phyloP scores from a whole-genome alignment of 2,113 vertebrate species.

The Ranitomeya imitator region DNA sequence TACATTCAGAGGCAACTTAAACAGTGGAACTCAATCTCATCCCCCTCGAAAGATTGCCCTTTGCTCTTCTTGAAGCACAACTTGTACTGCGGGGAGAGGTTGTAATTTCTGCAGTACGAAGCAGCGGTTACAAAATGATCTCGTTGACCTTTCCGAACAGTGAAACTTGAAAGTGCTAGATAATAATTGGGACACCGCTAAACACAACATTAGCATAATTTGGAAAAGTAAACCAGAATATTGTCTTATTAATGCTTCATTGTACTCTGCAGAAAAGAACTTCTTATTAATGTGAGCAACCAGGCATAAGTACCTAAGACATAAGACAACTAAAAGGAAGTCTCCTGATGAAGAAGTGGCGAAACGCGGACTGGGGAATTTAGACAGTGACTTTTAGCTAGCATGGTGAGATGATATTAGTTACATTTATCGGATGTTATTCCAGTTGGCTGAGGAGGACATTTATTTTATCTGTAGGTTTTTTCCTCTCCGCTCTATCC shows the following conservation, averaged over 20 bases:
- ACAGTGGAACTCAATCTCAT: not conserved
- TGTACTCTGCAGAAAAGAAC: not conserved
- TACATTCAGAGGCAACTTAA: slow-evolving; percentile 25
- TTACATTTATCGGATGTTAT: no score
- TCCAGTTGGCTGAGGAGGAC: no score
- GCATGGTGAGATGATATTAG: no score
- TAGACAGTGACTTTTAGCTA: no score
- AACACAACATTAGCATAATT: not conserved
- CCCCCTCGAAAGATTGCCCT: slow-evolving; percentile 1
- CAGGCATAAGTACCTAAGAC: not conserved
- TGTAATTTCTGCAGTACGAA: slow-evolving; percentile 8
- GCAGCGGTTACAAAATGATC: not conserved
- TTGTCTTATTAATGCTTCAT: not conserved
- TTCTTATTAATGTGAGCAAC: not conserved
- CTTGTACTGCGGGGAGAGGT: not conserved
- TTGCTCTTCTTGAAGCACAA: not conserved
- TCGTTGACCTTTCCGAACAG: not conserved
- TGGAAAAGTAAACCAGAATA: not conserved
- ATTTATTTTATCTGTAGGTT: no score
- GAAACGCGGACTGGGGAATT: no score
- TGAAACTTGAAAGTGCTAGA: not conserved
- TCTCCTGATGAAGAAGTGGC: no score
- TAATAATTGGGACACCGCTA: slow-evolving; percentile 24
- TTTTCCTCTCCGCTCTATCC: no score
- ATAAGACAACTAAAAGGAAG: no score